Percentiles rank a stretch among this genome's conserved stretches.
Evolutionary conservation across 1,140 invertebrate species (phyloP).

Genomic region (Hycleus phaleratus): DNA sequence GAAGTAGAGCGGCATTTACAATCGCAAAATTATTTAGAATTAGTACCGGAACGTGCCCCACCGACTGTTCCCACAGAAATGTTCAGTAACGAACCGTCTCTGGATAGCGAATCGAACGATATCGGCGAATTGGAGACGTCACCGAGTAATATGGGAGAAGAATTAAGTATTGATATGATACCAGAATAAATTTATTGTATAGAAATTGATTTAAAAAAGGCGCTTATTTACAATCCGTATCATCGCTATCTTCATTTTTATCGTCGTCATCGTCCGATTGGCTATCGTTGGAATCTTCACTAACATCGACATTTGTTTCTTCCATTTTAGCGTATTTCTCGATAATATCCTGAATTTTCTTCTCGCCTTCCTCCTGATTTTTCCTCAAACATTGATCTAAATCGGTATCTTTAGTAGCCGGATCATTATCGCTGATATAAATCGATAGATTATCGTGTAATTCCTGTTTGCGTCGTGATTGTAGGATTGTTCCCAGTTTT

Average conservation of each 20-base stretch:
- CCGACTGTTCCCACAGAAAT: conserved; percentile 84
- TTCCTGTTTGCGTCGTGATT: conserved; percentile 46
- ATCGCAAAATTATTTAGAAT: conserved; percentile 72
- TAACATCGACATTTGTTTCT: background rate
- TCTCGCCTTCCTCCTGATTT: conserved; percentile 41
- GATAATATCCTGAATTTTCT: conserved; percentile 44
- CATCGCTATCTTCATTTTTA: conserved; percentile 2
- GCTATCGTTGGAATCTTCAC: conserved; percentile 4
- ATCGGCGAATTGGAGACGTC: conserved; percentile 68
- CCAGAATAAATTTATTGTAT: conserved; percentile 25
- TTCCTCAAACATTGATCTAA: conserved; percentile 43
- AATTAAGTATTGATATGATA: conserved; percentile 56
- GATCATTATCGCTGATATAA: conserved; percentile 45
- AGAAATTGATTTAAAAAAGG: too few relatives aligned
- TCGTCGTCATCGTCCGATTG: background rate
- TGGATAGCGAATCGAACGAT: conserved; percentile 77
- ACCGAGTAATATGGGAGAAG: conserved; percentile 61
- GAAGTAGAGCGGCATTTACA: conserved; percentile 86
- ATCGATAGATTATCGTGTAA: conserved; percentile 44
- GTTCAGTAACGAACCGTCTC: conserved; percentile 84
- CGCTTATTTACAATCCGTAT: too few relatives aligned
- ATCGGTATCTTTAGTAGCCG: conserved; percentile 42
- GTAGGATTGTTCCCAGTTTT: conserved; percentile 46
- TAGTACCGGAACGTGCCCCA: conserved; percentile 76
- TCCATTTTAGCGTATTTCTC: conserved; percentile 39